A percentile compares a stretch with the other conserved stretches of the same genome.
Evolutionary conservation across 2,888 invertebrate genomes (phyloP).

Genomic region (Lacanobia wlatinum): DNA sequence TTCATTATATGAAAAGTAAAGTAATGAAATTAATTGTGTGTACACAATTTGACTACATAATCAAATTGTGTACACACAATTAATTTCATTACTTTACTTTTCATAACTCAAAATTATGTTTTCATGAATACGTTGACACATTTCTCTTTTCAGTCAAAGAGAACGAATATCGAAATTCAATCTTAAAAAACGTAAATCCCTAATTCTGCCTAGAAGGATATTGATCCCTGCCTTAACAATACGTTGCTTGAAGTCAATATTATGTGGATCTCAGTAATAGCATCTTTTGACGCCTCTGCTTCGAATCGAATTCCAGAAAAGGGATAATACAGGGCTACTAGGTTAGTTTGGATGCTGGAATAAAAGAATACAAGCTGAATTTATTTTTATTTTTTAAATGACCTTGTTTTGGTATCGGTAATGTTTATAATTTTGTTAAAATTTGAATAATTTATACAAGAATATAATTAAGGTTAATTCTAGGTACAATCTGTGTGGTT

Average conservation of each 20-base stretch:
- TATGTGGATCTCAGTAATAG: slow-evolving; percentile 28
- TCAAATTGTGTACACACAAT: too few species aligned
- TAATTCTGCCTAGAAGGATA: slow-evolving; percentile 11
- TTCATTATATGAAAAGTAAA: too few species aligned
- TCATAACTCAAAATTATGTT: too few species aligned
- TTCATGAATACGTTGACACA: not conserved
- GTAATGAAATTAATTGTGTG: too few species aligned
- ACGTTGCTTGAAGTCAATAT: slow-evolving; percentile 49
- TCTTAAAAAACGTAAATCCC: not conserved
- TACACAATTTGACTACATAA: too few species aligned
- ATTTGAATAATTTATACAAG: too few species aligned
- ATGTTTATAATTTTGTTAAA: not conserved
- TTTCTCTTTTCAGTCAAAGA: not conserved
- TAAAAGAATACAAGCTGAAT: slow-evolving; percentile 8
- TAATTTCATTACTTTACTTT: too few species aligned
- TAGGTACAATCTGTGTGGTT: too few species aligned
- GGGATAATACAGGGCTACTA: slow-evolving; percentile 39
- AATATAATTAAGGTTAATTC: too few species aligned
- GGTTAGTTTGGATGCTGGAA: slow-evolving; percentile 18
- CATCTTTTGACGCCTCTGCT: slow-evolving; percentile 35
- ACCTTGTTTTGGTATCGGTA: not conserved
- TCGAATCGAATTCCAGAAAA: slow-evolving; percentile 40
- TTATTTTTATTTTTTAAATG: not conserved
- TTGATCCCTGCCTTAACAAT: slow-evolving; percentile 20
- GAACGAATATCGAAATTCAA: not conserved